phyloP scores from a whole-genome alignment of 1,140 invertebrate genomes.

The Pomacea maculata region DNA sequence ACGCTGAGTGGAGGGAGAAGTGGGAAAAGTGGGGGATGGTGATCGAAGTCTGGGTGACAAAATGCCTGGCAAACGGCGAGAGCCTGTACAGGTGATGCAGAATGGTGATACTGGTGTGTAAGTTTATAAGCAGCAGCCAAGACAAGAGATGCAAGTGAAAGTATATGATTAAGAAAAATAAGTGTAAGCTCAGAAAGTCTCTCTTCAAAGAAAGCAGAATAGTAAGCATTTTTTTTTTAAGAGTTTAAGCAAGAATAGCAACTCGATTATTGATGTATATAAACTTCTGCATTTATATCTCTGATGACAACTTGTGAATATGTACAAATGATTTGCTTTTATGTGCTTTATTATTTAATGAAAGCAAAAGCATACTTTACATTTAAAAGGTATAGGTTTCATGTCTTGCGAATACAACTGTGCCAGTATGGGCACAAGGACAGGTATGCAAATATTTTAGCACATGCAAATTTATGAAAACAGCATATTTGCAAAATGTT shows the following conservation, averaged over 20 bases:
- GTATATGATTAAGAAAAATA: background rate
- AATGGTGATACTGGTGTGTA: background rate
- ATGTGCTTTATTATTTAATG: background rate
- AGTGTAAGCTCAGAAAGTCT: background rate
- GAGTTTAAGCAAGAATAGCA: too few species aligned
- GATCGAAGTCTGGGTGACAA: slow-evolving; percentile 51
- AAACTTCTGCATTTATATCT: background rate
- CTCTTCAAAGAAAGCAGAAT: too few species aligned
- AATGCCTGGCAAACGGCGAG: slow-evolving; percentile 46
- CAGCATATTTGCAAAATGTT: too few species aligned
- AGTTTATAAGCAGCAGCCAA: background rate
- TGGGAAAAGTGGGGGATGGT: slow-evolving; percentile 54
- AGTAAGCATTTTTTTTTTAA: too few species aligned
- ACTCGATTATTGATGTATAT: too few species aligned
- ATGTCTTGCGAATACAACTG: too few species aligned
- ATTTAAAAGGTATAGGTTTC: too few species aligned
- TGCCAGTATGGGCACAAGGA: too few species aligned
- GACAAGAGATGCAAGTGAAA: background rate
- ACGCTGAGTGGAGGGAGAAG: slow-evolving; percentile 44
- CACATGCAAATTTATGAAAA: too few species aligned
- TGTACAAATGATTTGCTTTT: background rate
- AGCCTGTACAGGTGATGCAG: slow-evolving; percentile 18
- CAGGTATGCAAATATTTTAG: too few species aligned
- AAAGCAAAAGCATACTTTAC: too few species aligned
- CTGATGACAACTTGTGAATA: background rate